These are phyloP conservation scores for Odontocolon sp. DNA, from an alignment of 2,888 invertebrate genomes.

Conservation along the genomic window DNA sequence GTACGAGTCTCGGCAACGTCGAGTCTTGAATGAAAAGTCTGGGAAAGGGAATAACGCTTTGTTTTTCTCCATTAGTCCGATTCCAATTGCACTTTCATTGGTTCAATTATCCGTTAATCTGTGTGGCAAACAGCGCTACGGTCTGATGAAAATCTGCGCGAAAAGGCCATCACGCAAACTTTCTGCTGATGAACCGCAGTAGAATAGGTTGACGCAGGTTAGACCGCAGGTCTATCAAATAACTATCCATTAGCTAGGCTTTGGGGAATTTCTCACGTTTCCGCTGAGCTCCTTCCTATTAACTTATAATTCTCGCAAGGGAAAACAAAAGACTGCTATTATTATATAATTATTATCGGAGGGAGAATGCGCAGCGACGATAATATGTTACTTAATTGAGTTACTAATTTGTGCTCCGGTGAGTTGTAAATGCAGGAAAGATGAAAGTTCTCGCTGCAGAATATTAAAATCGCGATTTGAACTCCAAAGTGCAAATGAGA, in stretches of 20 bases:
- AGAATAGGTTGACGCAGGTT: slow-evolving; percentile 12
- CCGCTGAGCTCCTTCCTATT: too few relatives aligned
- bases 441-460: neutral
- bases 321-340: too few relatives aligned
- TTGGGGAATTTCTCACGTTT: too few relatives aligned
- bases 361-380: too few relatives aligned
- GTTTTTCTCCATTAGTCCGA: slow-evolving; percentile 13
- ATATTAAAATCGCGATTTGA: slow-evolving; percentile 4
- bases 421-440: neutral
- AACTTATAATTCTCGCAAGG: too few relatives aligned
- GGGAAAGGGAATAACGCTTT: neutral
- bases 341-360: neutral
- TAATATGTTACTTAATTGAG: slow-evolving; percentile 5
- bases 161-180: too few relatives aligned
- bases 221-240: slow-evolving; percentile 9
- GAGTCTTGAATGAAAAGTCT: slow-evolving; percentile 5
- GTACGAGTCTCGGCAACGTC: neutral
- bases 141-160: neutral
- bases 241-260: slow-evolving; percentile 9
- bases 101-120: slow-evolving; percentile 46
- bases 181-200: neutral
- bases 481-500: slow-evolving; percentile 25
- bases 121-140: neutral
- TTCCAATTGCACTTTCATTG: slow-evolving; percentile 27
- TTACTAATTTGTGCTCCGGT: neutral